Percentiles rank a stretch among this genome's conserved stretches.
Evolutionary conservation across 1,140 invertebrate genomes (phyloP).

Genomic region (Drosophila pandora): DNA sequence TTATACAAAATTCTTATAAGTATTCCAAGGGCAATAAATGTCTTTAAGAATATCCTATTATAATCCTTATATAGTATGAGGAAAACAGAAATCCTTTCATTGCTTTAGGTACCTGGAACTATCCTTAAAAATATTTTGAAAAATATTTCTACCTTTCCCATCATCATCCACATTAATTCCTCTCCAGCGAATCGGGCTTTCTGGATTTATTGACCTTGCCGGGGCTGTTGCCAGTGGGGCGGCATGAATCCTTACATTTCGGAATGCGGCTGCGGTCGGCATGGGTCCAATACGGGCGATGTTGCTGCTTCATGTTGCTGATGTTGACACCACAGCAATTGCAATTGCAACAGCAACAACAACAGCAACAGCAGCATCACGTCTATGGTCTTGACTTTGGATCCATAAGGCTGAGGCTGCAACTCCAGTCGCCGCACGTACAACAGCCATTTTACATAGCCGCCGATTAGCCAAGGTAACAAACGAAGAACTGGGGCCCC

Average conservation of each 20-base stretch:
- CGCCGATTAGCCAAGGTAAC: slow-evolving; percentile 79
- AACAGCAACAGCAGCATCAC: slow-evolving; percentile 44
- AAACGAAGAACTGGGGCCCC: slow-evolving; percentile 42
- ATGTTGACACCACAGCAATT: slow-evolving; percentile 55
- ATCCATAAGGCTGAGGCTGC: slow-evolving; percentile 17
- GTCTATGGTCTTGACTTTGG: slow-evolving; percentile 53
- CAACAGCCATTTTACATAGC: slow-evolving; percentile 80
- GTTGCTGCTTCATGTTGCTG: slow-evolving; percentile 28
- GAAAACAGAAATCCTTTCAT: not conserved
- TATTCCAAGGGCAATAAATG: too few species aligned
- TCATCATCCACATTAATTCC: slow-evolving; percentile 17
- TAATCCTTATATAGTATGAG: not conserved
- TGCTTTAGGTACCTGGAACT: not conserved
- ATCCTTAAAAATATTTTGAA: not conserved
- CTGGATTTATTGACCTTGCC: slow-evolving; percentile 69
- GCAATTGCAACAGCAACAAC: slow-evolving; percentile 17
- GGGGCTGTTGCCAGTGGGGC: slow-evolving; percentile 27
- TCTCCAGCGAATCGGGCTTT: slow-evolving; percentile 23
- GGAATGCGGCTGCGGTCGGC: slow-evolving; percentile 76
- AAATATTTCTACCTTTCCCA: slow-evolving; percentile 14
- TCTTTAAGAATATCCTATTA: too few species aligned
- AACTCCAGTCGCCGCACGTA: slow-evolving; percentile 76
- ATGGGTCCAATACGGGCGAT: slow-evolving; percentile 27
- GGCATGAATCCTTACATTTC: slow-evolving; percentile 70
- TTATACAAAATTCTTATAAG: too few species aligned